Percentiles rank a stretch among this genome's conserved stretches.
phyloP scores from a whole-genome alignment of 2,797 vertebrate species.

The Selene dorsalis region DNA sequence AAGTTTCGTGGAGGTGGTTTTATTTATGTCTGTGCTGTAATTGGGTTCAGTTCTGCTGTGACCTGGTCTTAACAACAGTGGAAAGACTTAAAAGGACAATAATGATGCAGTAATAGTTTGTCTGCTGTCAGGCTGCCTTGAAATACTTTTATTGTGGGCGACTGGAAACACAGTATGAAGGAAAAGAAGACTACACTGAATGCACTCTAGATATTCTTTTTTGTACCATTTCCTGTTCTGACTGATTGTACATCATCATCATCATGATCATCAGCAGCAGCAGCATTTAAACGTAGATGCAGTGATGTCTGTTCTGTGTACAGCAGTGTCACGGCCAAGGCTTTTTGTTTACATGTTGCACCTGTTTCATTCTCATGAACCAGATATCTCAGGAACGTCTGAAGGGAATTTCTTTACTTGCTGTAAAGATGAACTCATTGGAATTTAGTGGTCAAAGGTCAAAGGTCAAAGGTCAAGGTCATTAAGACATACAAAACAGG shows the following conservation, averaged over 20 bases:
- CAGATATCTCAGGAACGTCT: too few relatives aligned
- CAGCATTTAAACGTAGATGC: not conserved
- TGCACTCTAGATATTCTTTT: not conserved
- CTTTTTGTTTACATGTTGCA: too few relatives aligned
- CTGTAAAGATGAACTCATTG: too few relatives aligned
- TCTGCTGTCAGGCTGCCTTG: not conserved
- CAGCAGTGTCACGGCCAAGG: not conserved
- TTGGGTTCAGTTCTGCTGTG: constrained; percentile 43
- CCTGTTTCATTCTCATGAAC: too few relatives aligned
- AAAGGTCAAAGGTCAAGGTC: too few relatives aligned
- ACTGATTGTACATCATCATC: not conserved
- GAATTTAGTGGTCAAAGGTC: too few relatives aligned
- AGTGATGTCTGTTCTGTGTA: not conserved
- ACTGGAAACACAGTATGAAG: not conserved
- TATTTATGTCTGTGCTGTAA: constrained; percentile 60
- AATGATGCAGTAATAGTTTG: constrained; percentile 36
- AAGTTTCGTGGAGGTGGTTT: constrained; percentile 31
- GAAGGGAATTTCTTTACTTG: too few relatives aligned
- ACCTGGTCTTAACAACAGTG: constrained; percentile 31
- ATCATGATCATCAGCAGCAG: not conserved
- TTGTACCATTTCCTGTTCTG: not conserved
- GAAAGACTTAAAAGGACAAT: constrained; percentile 11
- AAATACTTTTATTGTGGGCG: not conserved
- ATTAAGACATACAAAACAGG: too few relatives aligned
- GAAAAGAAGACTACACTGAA: not conserved